Conservation (phyloP, 2,113 vertebrate species). For the Bambusicola thoracicus region DNA sequence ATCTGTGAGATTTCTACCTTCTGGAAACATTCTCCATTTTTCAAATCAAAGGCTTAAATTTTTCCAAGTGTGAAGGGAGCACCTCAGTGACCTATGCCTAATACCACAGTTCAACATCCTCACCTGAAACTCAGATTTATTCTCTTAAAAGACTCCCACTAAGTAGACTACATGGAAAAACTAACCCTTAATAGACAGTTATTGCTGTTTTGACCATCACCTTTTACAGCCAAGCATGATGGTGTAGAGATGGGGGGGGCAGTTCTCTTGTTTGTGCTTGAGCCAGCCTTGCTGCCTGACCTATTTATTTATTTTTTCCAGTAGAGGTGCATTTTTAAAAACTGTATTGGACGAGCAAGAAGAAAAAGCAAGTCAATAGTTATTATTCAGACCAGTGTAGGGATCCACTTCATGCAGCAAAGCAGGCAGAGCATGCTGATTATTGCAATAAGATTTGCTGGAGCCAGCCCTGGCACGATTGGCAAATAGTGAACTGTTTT, state of each 20-base stretch:
- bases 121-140: slow-evolving; percentile 21
- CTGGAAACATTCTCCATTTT: not conserved
- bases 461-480: fast-evolving
- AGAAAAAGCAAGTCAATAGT: not conserved
- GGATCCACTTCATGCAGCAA: not conserved
- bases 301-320: not conserved
- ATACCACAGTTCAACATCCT: not conserved
- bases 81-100: not conserved
- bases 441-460: not conserved
- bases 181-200: slow-evolving; percentile 27
- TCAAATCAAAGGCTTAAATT: not conserved
- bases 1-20: not conserved
- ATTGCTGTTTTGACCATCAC: not conserved
- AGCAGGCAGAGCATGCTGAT: not conserved
- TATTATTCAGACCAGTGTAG: fast-evolving
- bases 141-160: not conserved
- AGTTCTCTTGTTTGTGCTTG: not conserved
- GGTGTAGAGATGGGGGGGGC: not conserved
- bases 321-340: not conserved
- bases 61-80: not conserved
- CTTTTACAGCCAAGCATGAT: not conserved
- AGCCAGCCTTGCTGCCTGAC: not conserved
- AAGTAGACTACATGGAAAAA: slow-evolving; percentile 23
- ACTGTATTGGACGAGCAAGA: not conserved
- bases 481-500: not conserved